Evolutionary conservation across 2,113 vertebrate species (phyloP), one percentile per base, ranked within the genome.

Genomic region (Ciconia boyciana): DNA sequence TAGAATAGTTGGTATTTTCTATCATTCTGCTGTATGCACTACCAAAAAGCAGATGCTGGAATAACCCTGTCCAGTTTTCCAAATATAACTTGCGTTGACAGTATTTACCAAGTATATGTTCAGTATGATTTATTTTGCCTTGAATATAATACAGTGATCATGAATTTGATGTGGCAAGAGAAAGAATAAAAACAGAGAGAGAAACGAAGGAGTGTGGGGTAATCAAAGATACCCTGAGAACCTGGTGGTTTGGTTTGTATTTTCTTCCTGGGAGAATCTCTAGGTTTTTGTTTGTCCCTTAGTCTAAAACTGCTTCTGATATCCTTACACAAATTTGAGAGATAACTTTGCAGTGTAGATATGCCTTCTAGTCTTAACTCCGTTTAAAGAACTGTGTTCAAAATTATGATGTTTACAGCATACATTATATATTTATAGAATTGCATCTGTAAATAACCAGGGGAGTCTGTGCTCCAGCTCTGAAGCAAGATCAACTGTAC

Each of bases 41-140:
- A 66, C 90, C 77, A 93, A 96, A 93, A 97, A 87, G 66, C 77
- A 95, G 79, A 84, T 92, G 70, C 88, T 96, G 94, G 78, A 94
- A 86, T 96, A 95, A 95, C 44, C 22, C 81, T 17, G 19, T 48
- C 68, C 68, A 77, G 76, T 93, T 95, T 97, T 91, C 81, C 96
- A 65, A 92, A 78, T 46, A 69, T 32, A 69, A 61, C 31, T 78
- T 77, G 51, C n/a, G 32, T 46, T 94, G 58, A 87, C 96, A 69
- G 66, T 87, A 32, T 83, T 95, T 86, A 55, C 83, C 62, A 95
- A 76, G 39, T 39, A 39, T 39, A 61, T 69, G 29, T 41, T 91
- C 39, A 31, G 2, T n/a, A 70, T 81, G 36, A 46, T 91, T 76
- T 93, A 28, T 96, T 97, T 89, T 92, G 76, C 90, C 70, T 88